Percentiles rank a stretch among this genome's conserved stretches.
Conservation (phyloP, 2,888 invertebrate genomes). For the Agriotes lineatus region DNA sequence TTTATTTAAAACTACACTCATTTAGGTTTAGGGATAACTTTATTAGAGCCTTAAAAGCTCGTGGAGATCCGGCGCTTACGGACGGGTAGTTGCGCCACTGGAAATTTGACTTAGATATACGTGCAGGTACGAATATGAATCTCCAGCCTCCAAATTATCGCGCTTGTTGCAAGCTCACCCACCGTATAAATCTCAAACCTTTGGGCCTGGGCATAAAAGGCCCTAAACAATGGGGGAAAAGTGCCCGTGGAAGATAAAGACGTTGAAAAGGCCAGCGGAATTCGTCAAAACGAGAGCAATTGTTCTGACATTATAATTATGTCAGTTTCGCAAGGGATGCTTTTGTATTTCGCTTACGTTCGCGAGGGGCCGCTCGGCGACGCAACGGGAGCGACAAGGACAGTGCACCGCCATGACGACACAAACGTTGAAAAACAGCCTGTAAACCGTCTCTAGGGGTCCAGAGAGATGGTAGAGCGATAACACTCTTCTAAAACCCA, state of each 20-base stretch:
- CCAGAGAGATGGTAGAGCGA: constrained; percentile 51
- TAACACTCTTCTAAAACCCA: constrained; percentile 58
- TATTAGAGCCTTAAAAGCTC: too few species aligned
- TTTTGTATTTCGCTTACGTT: constrained; percentile 15
- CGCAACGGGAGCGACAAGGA: constrained; percentile 26
- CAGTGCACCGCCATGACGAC: constrained; percentile 6
- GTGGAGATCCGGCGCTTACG: too few species aligned
- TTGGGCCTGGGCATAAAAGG: constrained; percentile 6
- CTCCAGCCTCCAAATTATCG: not conserved
- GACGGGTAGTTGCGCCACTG: too few species aligned
- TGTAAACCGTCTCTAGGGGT: constrained; percentile 52
- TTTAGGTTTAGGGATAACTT: too few species aligned
- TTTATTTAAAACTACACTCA: too few species aligned
- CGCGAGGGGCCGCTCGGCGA: not conserved
- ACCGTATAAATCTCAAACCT: constrained; percentile 4
- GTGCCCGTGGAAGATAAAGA: constrained; percentile 34
- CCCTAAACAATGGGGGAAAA: not conserved
- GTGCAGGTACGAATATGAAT: too few species aligned
- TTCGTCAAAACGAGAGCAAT: constrained; percentile 49
- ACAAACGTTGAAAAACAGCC: constrained; percentile 47
- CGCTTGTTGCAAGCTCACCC: not conserved
- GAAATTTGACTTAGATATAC: too few species aligned
- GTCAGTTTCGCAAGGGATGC: constrained; percentile 35
- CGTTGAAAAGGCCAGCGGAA: constrained; percentile 48
- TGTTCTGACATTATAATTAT: constrained; percentile 51